Evolutionary conservation across 2,888 invertebrate species (phyloP).

Genomic region (Oxycera nigricornis): DNA sequence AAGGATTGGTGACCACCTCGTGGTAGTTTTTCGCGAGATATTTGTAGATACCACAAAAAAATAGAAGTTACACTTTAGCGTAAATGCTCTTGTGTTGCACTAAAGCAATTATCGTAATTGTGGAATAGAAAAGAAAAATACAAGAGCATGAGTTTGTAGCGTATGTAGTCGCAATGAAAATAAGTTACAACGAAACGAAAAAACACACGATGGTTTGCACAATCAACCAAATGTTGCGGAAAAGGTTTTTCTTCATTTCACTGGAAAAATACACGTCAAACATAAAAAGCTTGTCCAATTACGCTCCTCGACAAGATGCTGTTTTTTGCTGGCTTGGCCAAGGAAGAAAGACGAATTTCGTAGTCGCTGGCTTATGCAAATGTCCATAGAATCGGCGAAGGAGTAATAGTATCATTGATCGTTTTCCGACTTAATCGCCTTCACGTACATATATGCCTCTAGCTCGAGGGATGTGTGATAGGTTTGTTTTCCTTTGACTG

Average conservation of each 20-base stretch:
- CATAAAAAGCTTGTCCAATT: conserved; percentile 38
- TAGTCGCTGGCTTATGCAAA: conserved; percentile 26
- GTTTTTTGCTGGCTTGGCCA: not conserved
- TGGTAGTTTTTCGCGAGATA: conserved; percentile 1
- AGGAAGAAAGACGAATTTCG: not conserved
- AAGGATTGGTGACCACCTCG: not conserved
- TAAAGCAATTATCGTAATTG: conserved; percentile 41
- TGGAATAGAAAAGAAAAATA: conserved; percentile 6
- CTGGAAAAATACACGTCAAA: not conserved
- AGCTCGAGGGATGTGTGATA: not conserved
- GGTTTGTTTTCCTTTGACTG: not conserved
- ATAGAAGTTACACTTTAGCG: not conserved
- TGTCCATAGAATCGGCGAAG: conserved; percentile 15
- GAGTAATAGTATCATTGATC: not conserved
- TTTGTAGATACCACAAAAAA: not conserved
- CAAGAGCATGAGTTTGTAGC: not conserved
- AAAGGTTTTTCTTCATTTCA: conserved; percentile 2
- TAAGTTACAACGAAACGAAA: not conserved
- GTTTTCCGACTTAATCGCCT: not conserved
- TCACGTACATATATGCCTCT: not conserved
- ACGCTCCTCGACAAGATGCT: conserved; percentile 25
- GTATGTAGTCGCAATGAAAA: not conserved
- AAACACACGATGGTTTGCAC: not conserved
- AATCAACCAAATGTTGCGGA: conserved; percentile 41
- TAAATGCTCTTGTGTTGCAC: conserved; percentile 18